Percentiles rank a stretch among this genome's conserved stretches.
Evolutionary conservation across 1,140 invertebrate genomes (phyloP).

Genomic region (Drosophila ambigua): DNA sequence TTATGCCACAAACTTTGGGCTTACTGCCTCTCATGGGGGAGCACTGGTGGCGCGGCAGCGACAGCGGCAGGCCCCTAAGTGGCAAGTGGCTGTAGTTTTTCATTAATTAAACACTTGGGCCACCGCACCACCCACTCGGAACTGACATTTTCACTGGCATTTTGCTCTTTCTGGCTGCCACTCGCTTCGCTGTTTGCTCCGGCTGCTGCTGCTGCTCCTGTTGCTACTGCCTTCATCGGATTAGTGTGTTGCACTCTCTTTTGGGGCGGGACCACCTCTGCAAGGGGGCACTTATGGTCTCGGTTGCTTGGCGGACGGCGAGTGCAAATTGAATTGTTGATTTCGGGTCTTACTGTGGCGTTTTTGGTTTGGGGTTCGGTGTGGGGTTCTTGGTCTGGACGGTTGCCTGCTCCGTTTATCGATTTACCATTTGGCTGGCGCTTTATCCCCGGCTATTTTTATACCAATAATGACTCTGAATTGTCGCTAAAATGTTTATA

Average conservation of each 20-base stretch:
- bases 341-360: constrained; percentile 15
- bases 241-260: constrained; percentile 48
- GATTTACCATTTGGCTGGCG: constrained; percentile 52
- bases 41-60: constrained; percentile 5
- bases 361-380: neutral
- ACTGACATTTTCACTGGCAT: constrained; percentile 21
- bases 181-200: constrained; percentile 10
- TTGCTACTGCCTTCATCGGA: constrained; percentile 35
- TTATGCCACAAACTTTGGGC: constrained; percentile 48
- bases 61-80: constrained; percentile 12
- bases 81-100: constrained; percentile 51
- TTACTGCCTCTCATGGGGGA: constrained; percentile 13
- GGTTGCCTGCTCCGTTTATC: constrained; percentile 33
- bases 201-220: constrained; percentile 4
- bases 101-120: constrained; percentile 62
- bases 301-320: neutral
- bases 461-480: constrained; percentile 56
- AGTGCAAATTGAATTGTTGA: constrained; percentile 16
- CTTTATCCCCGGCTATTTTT: constrained; percentile 41
- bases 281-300: constrained; percentile 11
- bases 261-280: neutral
- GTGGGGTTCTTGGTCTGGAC: constrained; percentile 2
- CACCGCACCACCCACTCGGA: constrained; percentile 1
- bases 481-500: constrained; percentile 64
- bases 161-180: constrained; percentile 5